Percentiles rank a stretch among this genome's conserved stretches.
phyloP scores from a whole-genome alignment of 2,797 vertebrate species.

The Crocodylus rhombifer region DNA sequence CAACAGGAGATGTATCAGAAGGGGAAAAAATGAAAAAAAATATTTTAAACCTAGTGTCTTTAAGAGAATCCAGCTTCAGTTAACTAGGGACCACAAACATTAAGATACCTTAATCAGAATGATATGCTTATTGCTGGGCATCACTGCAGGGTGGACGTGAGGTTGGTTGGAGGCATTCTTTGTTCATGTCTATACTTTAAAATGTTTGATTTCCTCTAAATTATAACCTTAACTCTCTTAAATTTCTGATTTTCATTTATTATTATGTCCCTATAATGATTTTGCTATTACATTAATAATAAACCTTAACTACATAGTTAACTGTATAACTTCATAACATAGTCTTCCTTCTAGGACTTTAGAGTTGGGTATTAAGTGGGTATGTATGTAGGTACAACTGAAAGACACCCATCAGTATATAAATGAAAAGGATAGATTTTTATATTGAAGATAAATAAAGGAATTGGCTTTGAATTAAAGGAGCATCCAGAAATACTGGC shows the following conservation, averaged over 20 bases:
- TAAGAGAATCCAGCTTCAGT: neutral
- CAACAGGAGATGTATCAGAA: neutral
- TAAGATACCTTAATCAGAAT: neutral
- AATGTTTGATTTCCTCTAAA: neutral
- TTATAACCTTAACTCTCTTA: neutral
- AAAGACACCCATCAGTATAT: neutral
- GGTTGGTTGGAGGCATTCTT: neutral
- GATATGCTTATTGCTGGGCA: neutral
- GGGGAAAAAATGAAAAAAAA: constrained; percentile 23
- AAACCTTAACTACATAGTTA: neutral
- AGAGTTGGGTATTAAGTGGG: neutral
- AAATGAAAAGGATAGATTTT: neutral
- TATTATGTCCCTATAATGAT: neutral
- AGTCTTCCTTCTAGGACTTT: neutral
- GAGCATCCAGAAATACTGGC: no score
- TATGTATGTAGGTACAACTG: neutral
- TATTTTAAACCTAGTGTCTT: constrained; percentile 41
- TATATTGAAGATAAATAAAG: neutral
- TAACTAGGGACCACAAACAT: neutral
- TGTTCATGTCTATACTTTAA: neutral
- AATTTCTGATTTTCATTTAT: neutral
- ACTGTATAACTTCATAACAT: neutral
- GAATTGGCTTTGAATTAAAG: neutral
- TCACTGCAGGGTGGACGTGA: neutral
- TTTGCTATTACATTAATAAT: neutral